Evolutionary conservation across 2,113 vertebrate genomes (phyloP).

Genomic region (Lepus americanus): DNA sequence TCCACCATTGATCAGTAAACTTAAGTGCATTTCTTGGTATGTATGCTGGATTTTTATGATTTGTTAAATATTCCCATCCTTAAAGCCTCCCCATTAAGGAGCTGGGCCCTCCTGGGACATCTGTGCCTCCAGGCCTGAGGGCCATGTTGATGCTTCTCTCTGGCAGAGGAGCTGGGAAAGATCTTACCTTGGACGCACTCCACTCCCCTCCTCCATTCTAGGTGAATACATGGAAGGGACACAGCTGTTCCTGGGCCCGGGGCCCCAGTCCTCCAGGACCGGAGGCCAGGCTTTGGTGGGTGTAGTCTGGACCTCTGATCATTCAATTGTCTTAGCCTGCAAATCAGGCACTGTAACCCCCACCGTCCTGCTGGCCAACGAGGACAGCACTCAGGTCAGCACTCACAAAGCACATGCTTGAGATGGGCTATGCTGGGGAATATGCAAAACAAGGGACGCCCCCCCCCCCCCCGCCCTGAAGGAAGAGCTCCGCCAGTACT

Average conservation of each 20-base stretch:
- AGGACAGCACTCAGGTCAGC: background rate
- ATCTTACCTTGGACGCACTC: background rate
- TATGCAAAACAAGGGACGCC: rapidly evolving
- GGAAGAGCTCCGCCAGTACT: background rate
- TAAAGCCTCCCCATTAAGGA: background rate
- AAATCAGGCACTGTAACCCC: background rate
- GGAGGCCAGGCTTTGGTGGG: too few relatives aligned
- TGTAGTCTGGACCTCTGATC: too few relatives aligned
- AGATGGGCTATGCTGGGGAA: background rate
- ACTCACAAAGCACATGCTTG: rapidly evolving
- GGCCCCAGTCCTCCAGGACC: rapidly evolving
- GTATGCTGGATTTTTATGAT: too few relatives aligned
- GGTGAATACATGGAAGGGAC: too few relatives aligned
- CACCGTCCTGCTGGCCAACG: rapidly evolving
- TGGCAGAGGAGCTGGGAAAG: background rate
- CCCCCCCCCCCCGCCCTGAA: background rate
- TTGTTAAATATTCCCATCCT: too few relatives aligned
- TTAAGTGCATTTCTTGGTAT: too few relatives aligned
- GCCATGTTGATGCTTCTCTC: too few relatives aligned
- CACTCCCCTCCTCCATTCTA: too few relatives aligned
- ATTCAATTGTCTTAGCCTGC: background rate
- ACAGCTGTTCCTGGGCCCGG: background rate
- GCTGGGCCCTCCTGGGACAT: background rate
- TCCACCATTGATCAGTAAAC: too few relatives aligned
- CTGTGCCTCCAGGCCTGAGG: rapidly evolving